phyloP scores from a whole-genome alignment of 2,113 vertebrate genomes.

The Hippocampus zosterae region DNA sequence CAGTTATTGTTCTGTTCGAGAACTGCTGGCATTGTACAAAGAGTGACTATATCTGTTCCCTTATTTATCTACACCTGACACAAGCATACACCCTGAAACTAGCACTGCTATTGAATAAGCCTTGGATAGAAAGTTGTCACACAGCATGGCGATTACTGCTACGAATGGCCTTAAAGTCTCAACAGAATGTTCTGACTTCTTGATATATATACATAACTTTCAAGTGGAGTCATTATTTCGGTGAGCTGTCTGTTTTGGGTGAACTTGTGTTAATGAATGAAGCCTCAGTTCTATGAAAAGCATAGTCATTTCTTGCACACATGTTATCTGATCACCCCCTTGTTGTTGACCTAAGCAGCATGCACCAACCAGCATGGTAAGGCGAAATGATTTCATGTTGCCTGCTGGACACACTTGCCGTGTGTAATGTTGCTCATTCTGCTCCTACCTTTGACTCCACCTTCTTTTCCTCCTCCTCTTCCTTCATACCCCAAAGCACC shows the following conservation, averaged over 20 bases:
- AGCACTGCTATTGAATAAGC: no score
- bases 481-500: conserved; percentile 17
- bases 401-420: not conserved
- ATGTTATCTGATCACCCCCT: not conserved
- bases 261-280: not conserved
- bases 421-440: not conserved
- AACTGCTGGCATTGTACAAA: not conserved
- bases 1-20: not conserved
- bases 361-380: not conserved
- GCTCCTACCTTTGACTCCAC: not conserved
- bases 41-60: no score
- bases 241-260: not conserved
- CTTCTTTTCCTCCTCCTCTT: not conserved
- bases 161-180: not conserved
- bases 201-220: not conserved
- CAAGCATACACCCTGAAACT: no score
- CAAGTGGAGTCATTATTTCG: not conserved
- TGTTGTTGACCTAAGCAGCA: not conserved
- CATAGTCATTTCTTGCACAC: not conserved
- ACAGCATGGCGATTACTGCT: not conserved
- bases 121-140: no score
- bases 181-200: not conserved
- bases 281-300: not conserved
- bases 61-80: no score
- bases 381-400: not conserved